Evolutionary conservation across 2,888 invertebrate species (phyloP).

Genomic region (Dyspetes luteomarginatus): DNA sequence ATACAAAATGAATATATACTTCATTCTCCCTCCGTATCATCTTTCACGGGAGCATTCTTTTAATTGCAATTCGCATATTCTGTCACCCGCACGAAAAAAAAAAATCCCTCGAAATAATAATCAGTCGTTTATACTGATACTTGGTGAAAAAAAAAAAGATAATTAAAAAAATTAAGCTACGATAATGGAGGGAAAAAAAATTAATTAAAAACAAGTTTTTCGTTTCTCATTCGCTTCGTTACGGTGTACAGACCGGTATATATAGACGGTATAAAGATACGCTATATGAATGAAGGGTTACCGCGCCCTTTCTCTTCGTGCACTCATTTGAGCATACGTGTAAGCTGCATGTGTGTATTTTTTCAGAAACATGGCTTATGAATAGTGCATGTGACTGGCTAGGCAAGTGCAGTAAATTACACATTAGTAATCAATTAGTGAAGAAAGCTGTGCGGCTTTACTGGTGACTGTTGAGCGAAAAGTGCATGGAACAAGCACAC

Average conservation of each 20-base stretch:
- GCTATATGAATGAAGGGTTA: background rate
- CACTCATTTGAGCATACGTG: background rate
- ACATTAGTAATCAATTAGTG: slow-evolving; percentile 69
- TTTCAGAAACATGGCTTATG: slow-evolving; percentile 5
- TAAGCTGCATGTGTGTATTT: background rate
- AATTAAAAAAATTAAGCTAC: background rate
- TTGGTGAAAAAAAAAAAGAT: slow-evolving; percentile 10
- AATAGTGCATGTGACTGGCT: slow-evolving; percentile 4
- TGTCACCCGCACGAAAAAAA: slow-evolving; percentile 37
- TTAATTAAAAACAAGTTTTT: slow-evolving; percentile 16
- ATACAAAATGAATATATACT: slow-evolving; percentile 58
- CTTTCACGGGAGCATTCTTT: slow-evolving; percentile 48
- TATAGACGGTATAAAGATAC: too few relatives aligned
- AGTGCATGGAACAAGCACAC: slow-evolving; percentile 18
- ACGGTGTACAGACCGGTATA: too few relatives aligned
- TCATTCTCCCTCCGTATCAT: slow-evolving; percentile 28
- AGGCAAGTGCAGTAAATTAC: slow-evolving; percentile 51
- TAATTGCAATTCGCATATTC: slow-evolving; percentile 63
- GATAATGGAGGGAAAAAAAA: slow-evolving; percentile 24
- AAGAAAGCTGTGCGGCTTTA: slow-evolving; percentile 50
- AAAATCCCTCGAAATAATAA: slow-evolving; percentile 36
- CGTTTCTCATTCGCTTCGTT: slow-evolving; percentile 18
- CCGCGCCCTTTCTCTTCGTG: background rate
- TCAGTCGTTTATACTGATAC: slow-evolving; percentile 22
- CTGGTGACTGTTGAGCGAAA: slow-evolving; percentile 44